Percentiles rank a stretch among this genome's conserved stretches.
Evolutionary conservation across 2,113 vertebrate genomes (phyloP).

Genomic region (Paedocypris sp.): DNA sequence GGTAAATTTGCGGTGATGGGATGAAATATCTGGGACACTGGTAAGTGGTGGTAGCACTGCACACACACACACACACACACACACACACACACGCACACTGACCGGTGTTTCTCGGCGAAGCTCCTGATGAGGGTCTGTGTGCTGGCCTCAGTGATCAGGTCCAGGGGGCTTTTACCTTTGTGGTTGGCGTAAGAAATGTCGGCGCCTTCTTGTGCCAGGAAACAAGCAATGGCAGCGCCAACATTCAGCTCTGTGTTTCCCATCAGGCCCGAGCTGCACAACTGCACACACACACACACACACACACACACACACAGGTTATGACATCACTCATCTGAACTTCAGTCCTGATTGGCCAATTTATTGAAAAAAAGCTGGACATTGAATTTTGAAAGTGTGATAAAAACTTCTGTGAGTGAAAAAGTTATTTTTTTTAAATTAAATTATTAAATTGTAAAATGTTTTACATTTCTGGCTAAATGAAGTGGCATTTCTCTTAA

Average conservation of each 20-base stretch:
- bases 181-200: constrained; percentile 90
- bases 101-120: constrained; percentile 92
- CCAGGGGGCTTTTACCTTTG: constrained; percentile 81
- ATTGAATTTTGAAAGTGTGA: no score
- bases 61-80: background rate
- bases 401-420: no score
- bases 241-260: constrained; percentile 73
- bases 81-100: background rate
- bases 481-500: no score
- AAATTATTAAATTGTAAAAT: no score
- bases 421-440: no score
- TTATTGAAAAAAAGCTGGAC: no score
- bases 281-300: constrained; percentile 47
- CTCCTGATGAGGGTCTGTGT: constrained; percentile 75
- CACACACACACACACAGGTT: background rate
- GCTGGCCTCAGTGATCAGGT: constrained; percentile 71
- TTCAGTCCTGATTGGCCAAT: no score
- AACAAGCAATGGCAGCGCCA: constrained; percentile 79
- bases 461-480: no score
- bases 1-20: no score
- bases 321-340: no score
- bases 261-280: constrained; percentile 76
- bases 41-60: no score
- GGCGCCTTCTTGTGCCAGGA: constrained; percentile 83
- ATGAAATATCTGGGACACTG: no score